phyloP scores from a whole-genome alignment of 1,140 invertebrate genomes.

The Homalodisca vitripennis region DNA sequence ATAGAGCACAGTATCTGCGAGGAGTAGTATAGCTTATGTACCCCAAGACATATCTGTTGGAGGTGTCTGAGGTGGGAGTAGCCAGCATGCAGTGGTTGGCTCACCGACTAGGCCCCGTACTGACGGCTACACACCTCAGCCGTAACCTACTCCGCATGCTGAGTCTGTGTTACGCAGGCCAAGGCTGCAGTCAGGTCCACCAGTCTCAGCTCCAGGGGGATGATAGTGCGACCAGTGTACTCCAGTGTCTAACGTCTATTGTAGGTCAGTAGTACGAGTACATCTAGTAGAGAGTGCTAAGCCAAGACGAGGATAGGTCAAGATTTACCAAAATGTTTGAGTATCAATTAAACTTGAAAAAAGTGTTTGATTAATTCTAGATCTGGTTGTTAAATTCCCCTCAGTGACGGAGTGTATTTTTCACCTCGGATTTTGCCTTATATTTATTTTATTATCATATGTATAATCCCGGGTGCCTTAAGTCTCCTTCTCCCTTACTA shows the following conservation, averaged over 20 bases:
- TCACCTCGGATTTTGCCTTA: no score
- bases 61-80: conserved; percentile 86
- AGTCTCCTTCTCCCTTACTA: no score
- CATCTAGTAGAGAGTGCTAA: no score
- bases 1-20: no score
- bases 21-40: conserved; percentile 24
- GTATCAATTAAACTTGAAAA: no score
- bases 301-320: no score
- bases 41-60: conserved; percentile 37
- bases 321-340: no score
- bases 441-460: no score
- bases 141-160: conserved; percentile 92
- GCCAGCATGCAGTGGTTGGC: conserved; percentile 91
- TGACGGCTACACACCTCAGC: conserved; percentile 87
- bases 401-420: no score
- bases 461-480: no score
- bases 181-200: conserved; percentile 40
- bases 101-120: conserved; percentile 90
- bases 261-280: conserved; percentile 63
- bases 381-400: no score
- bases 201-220: conserved; percentile 65
- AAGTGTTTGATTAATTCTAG: no score
- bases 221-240: conserved; percentile 74
- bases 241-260: conserved; percentile 85
- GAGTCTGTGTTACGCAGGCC: conserved; percentile 87